Evolutionary conservation across 2,113 vertebrate genomes (phyloP), one percentile per base, ranked within the genome.

Genomic region (mouse (Mus musculus)): DNA sequence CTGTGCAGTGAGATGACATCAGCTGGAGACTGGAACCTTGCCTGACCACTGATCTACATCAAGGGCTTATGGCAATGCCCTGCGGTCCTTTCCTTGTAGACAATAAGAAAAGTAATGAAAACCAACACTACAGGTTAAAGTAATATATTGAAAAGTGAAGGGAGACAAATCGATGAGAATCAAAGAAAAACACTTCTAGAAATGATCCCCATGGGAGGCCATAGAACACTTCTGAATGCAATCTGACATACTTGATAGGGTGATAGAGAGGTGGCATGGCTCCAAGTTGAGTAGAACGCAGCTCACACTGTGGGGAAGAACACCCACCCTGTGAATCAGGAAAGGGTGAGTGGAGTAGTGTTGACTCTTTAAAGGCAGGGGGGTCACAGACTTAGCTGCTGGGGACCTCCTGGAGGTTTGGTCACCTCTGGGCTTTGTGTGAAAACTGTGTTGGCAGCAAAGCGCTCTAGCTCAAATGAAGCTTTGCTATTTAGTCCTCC

Each of bases 151-250:
- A 5, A 81, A 88, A 63, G 49, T 52, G 59, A 39, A 92, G 61
- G 13, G 4, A 78, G 33, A 13, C n/a, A 46, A 92, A 86, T 89
- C 56, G 54, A 14, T 84, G 80, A 89, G 49, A 76, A 22, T 69
- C 77, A 63, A 26, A 93, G 49, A 67, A 91, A 92, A 86, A 90
- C n/a, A 90, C 59, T 49, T 86, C 24, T 63, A 1, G 56, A 75
- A 67, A 46, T 77, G 33, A 85, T 86, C 95, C 92, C 63, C 77
- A 88, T 11, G 3, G 3, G 52, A 90, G 67, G 7, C 22, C 63
- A 81, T 17, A 78, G 80, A 91, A 93, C 9, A 91, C 20, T 71
- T 93, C 4, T 75, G 84, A 93, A 90, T 93, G 71, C 42, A 94
- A 92, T 86, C 88, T 93, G 59, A 76, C 39, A 85, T 73, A 30